Evolutionary conservation across 2,888 invertebrate genomes (phyloP), one percentile per base, ranked within the genome.

Genomic region (Blomia tropicalis): DNA sequence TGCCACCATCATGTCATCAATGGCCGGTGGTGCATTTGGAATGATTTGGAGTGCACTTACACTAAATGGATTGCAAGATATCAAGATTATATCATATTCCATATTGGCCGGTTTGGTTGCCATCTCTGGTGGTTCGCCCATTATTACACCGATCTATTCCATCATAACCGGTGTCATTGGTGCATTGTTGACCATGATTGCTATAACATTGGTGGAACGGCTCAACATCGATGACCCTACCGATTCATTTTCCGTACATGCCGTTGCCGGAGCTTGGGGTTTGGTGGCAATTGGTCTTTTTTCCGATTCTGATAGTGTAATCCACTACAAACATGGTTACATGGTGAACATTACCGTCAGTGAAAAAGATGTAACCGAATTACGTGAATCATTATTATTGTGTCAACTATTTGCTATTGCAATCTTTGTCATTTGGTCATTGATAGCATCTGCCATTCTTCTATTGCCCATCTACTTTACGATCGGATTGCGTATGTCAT

Each of bases 1-100:
- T 0, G 84, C 86, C 78, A 91, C 91, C 0, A 85, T 91, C 81
- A 82, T 89, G 78, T 83, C 86, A 0, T 88, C 89, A 0, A 89
- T 91, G 72, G 90, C 90, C 0, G 91, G 91, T 0, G 92, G 91
- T 1, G 77, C 83, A 60, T 78, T 82, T 22, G 86, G 86, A 2
- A 69, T 72, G 66, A 17, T 65, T 2, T 63, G 67, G 64, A 72
- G 72, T 71, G 71, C 66, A 47, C 23, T 43, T 17, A n/a, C 36
- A 17, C 53, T 25, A 19, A 19, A 70, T 43, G 68, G 70, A 23
- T 67, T 70, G n/a, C 71, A 71, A 62, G 70, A 71, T 54, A 69
- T 74, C 0, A 59, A 66, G 1, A 70, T 68, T 43, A 65, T 73
- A 27, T 68, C 72, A 58, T 72, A 72, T 62, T 69, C 72, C 11